phyloP scores from a whole-genome alignment of 2,113 vertebrate species.

The Zapus hudsonius region DNA sequence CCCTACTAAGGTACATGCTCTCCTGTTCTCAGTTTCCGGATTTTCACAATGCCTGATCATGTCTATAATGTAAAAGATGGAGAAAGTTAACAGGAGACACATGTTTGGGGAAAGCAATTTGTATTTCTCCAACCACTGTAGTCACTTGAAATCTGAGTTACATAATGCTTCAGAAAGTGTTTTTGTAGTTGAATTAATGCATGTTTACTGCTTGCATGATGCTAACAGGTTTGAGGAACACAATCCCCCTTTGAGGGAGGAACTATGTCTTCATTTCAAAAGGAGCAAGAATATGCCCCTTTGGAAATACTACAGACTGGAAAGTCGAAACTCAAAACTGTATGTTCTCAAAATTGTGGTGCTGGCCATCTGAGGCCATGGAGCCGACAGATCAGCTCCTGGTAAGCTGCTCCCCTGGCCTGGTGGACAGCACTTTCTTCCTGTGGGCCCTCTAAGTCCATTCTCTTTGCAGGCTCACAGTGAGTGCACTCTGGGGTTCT shows the following conservation, averaged over 20 bases:
- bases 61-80: not conserved
- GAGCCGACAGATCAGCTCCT: not conserved
- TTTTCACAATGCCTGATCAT: not conserved
- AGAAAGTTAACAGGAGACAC: not conserved
- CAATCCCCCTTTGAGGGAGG: conserved; percentile 19
- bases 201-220: conserved; percentile 10
- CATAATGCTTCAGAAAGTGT: not conserved
- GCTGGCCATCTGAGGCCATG: not conserved
- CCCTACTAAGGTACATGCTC: not conserved
- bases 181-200: conserved; percentile 35
- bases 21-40: not conserved
- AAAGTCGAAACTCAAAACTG: not conserved
- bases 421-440: not conserved
- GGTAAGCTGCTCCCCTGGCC: not conserved
- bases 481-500: no score
- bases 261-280: conserved; percentile 29
- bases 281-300: not conserved
- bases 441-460: not conserved
- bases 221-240: conserved; percentile 48
- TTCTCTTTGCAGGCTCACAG: not conserved
- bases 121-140: not conserved
- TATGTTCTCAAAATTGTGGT: not conserved
- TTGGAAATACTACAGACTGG: not conserved
- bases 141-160: conserved; percentile 7
- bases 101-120: not conserved